Evolutionary conservation across 2,113 vertebrate species (phyloP).

Genomic region (Cygnus buccinator): DNA sequence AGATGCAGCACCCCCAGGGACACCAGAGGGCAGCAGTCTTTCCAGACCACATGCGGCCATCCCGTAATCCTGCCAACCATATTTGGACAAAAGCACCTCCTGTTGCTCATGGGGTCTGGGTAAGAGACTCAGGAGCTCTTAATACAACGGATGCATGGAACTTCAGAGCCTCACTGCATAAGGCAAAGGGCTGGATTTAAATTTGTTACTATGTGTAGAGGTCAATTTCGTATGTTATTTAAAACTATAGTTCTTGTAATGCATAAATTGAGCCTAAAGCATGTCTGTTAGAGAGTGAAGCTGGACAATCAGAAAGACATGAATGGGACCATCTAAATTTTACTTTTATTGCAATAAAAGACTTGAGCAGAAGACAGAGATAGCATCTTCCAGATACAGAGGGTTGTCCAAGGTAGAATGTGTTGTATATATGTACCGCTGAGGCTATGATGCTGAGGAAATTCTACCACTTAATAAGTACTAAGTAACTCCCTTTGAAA

Average conservation of each 20-base stretch:
- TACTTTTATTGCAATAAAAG: not conserved
- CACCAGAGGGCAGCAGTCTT: not conserved
- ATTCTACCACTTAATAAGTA: not conserved
- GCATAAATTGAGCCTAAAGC: not conserved
- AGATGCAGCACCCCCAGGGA: rapidly evolving
- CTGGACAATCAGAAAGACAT: not conserved
- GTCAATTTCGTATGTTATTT: not conserved
- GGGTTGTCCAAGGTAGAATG: not conserved
- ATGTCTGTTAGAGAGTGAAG: not conserved
- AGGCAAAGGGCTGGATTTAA: not conserved
- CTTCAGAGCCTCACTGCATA: not conserved
- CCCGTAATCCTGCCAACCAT: not conserved
- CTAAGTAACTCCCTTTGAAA: not conserved
- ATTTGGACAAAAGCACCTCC: not conserved
- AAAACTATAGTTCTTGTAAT: not conserved
- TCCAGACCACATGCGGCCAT: not conserved
- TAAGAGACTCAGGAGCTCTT: not conserved
- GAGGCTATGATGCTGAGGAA: not conserved
- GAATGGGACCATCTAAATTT: not conserved
- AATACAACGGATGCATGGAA: not conserved
- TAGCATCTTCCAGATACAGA: not conserved
- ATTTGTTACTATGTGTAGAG: not conserved
- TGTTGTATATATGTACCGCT: not conserved
- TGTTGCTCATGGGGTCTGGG: not conserved
- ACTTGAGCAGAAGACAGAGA: not conserved